A percentile compares a stretch with the other conserved stretches of the same genome.
Evolutionary conservation across 2,113 vertebrate genomes (phyloP).

Genomic region (Terrapene triunguis): DNA sequence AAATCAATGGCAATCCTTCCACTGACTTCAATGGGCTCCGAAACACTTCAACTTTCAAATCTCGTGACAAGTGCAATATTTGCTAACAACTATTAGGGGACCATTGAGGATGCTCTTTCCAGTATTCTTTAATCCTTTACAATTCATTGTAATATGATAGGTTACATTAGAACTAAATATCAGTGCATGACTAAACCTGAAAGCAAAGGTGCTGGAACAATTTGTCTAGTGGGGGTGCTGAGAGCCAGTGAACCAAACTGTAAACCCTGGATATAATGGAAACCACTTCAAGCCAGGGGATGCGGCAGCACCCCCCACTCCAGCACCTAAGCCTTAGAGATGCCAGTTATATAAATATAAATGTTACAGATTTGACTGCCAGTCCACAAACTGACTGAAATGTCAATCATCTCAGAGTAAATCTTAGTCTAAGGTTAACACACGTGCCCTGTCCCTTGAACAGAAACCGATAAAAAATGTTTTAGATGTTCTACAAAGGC

Average conservation of each 20-base stretch:
- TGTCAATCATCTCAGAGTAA: not conserved
- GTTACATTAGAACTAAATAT: constrained; percentile 11
- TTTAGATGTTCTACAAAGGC: constrained; percentile 13
- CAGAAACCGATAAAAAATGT: not conserved
- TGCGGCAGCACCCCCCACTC: too few relatives aligned
- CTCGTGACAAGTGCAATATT: constrained; percentile 9
- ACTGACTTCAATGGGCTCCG: fast-evolving
- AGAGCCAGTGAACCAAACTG: too few relatives aligned
- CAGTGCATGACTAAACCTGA: not conserved
- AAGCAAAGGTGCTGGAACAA: too few relatives aligned
- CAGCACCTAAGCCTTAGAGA: fast-evolving
- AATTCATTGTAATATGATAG: not conserved
- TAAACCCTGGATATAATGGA: too few relatives aligned
- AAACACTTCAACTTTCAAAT: not conserved
- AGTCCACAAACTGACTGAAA: not conserved
- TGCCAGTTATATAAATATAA: constrained; percentile 27
- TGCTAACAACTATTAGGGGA: not conserved
- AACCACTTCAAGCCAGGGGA: too few relatives aligned
- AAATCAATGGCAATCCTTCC: not conserved
- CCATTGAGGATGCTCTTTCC: constrained; percentile 20
- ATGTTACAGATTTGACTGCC: not conserved
- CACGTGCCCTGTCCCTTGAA: not conserved
- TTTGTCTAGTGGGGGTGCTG: too few relatives aligned
- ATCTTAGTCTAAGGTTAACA: not conserved
- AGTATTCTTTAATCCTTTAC: constrained; percentile 21